These are phyloP conservation scores for Rhabdomys pumilio DNA, from an alignment of 2,797 vertebrate species.

Conservation along the genomic window DNA sequence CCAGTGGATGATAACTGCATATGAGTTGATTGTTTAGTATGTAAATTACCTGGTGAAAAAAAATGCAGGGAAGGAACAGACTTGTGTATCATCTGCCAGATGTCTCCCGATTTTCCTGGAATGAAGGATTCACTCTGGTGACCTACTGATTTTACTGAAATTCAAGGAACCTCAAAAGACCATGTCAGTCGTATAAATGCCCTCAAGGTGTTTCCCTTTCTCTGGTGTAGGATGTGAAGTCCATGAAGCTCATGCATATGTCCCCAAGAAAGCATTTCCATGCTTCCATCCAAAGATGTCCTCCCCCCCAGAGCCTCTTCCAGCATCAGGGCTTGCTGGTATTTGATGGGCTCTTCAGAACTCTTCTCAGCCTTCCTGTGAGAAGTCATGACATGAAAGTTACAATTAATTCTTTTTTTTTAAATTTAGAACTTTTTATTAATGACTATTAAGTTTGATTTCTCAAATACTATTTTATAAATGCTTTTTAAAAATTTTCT, in stretches of 20 bases:
- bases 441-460: neutral
- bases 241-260: neutral
- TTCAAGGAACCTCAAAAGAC: conserved; percentile 1
- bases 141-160: conserved; percentile 14
- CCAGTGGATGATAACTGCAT: neutral
- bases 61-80: neutral
- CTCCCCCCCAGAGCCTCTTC: neutral
- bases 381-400: conserved; percentile 1
- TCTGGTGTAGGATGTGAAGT: neutral
- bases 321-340: neutral
- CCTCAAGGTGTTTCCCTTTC: neutral
- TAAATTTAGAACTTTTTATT: neutral
- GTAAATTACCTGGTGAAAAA: neutral
- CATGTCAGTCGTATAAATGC: neutral
- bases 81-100: neutral
- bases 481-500: neutral
- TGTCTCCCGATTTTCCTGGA: neutral
- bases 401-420: conserved; percentile 27
- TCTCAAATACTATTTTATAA: conserved; percentile 45
- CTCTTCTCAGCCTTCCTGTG: neutral
- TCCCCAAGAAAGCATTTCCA: neutral
- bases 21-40: conserved; percentile 13
- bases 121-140: neutral
- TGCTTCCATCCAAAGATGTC: neutral
- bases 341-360: neutral